phyloP scores from a whole-genome alignment of 2,888 invertebrate species.

The Rhyacophila evoluta region DNA sequence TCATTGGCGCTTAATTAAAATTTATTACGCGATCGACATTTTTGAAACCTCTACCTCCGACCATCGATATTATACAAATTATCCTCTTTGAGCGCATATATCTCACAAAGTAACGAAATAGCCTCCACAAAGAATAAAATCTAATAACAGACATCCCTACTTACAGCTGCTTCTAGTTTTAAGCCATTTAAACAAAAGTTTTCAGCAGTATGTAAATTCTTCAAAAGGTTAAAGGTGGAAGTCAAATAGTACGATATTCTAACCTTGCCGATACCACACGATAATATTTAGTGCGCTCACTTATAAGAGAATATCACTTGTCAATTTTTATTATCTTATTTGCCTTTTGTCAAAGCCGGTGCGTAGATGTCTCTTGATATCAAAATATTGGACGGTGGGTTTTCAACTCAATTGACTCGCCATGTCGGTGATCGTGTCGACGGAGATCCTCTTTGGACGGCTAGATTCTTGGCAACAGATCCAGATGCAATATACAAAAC shows the following conservation, averaged over 20 bases:
- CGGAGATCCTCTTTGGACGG: conserved; percentile 83
- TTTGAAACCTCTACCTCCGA: no score
- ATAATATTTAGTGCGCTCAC: background rate
- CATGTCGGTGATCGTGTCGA: conserved; percentile 74
- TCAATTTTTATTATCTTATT: no score
- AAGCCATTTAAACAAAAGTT: background rate
- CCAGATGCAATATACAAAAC: conserved; percentile 76
- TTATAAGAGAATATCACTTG: no score
- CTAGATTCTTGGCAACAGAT: conserved; percentile 76
- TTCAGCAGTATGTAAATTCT: background rate
- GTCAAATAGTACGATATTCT: background rate
- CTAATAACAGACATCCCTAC: background rate
- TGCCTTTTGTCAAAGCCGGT: no score
- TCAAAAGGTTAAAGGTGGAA: background rate
- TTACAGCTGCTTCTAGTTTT: background rate
- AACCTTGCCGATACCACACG: background rate
- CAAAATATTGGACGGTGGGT: conserved; percentile 71
- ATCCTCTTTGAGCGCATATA: no score
- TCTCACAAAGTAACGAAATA: no score
- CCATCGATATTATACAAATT: no score
- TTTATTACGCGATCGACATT: no score
- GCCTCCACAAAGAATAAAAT: no score
- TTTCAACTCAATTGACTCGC: conserved; percentile 76
- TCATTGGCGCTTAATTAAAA: no score
- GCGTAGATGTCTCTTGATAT: conserved; percentile 52